Base-by-base conservation (phyloP, 2,113 vertebrate species). In the Cynoglossus semilaevis region DNA sequence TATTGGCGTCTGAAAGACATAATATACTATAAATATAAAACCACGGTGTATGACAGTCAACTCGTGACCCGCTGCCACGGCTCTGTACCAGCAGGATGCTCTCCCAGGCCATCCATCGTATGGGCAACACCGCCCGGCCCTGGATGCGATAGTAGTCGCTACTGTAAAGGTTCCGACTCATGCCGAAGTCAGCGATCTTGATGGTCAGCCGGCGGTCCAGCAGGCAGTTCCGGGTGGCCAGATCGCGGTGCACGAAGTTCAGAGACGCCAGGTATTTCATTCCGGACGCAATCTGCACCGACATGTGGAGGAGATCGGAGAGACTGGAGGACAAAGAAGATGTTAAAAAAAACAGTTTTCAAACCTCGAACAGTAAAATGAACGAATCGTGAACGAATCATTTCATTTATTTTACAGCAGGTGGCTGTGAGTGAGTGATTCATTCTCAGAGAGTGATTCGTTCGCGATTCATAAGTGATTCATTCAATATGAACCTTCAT, bases 91-190 rank as follows among this genome's bases (percentile, higher is more conserved):
- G 82, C 42, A 94, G 85, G 69, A 94, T 94, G 76, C 93, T 94
- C 81, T 94, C 93, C 93, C 93, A 94, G 67, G 93, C 91, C 92
- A 94, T 93, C 93, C 93, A 94, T 2, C 93, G 90, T 15, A 94
- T 94, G 0, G 93, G 93, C 78, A 94, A 85, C 71, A 93, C 93
- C 0, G 93, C 93, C 0, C 93, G 85, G 47, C 93, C 93, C 77
- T 93, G 92, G 84, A 94, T 93, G 51, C 93, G 91, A 78, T 94
- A 94, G 83, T 94, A 94, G 85, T 94, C 93, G 2, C 93, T 92
- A 58, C 91, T 93, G 90, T 94, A 94, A 12, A 94, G 80, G 75
- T 94, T 94, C 8, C 93, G 76, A 81, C 93, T 94, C 93, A 94
- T 94, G 35, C 93, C 92, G 2, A 94, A 94, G 82, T 94, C 93